Conservation (phyloP, 2,888 invertebrate species). For the Papilio elwesi region DNA sequence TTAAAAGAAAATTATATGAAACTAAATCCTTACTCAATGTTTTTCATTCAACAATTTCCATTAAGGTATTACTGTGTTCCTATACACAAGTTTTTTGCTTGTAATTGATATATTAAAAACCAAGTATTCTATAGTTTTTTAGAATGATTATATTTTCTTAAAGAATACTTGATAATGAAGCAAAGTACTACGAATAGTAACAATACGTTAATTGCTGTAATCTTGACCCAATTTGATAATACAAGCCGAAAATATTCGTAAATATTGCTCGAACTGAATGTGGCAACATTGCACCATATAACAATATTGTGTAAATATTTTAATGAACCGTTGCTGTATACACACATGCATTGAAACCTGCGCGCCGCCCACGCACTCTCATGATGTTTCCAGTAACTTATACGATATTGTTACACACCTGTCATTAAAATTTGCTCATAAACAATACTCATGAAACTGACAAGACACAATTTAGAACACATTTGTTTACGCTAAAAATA, state of each 20-base stretch:
- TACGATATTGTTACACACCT: constrained; percentile 61
- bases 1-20: constrained; percentile 85
- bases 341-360: constrained; percentile 39
- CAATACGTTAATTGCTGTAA: constrained; percentile 62
- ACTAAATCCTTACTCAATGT: constrained; percentile 78
- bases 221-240: constrained; percentile 75
- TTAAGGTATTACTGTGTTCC: neutral
- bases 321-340: constrained; percentile 50
- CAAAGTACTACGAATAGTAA: constrained; percentile 19
- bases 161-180: constrained; percentile 3
- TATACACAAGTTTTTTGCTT: neutral
- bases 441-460: constrained; percentile 55
- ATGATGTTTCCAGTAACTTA: constrained; percentile 64
- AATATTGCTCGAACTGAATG: constrained; percentile 46
- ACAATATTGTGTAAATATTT: constrained; percentile 58
- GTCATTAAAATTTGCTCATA: constrained; percentile 57
- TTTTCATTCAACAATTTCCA: constrained; percentile 60
- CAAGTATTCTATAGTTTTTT: neutral
- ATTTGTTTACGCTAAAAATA: neutral
- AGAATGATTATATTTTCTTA: constrained; percentile 42
- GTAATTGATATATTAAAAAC: neutral
- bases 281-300: constrained; percentile 41
- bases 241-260: constrained; percentile 48
- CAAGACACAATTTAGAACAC: constrained; percentile 41
- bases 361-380: constrained; percentile 53